A percentile compares a stretch with the other conserved stretches of the same genome.
These are phyloP conservation scores for Micoletzkya japonica DNA, from an alignment of 2,888 invertebrate genomes.

Conservation along the genomic window DNA sequence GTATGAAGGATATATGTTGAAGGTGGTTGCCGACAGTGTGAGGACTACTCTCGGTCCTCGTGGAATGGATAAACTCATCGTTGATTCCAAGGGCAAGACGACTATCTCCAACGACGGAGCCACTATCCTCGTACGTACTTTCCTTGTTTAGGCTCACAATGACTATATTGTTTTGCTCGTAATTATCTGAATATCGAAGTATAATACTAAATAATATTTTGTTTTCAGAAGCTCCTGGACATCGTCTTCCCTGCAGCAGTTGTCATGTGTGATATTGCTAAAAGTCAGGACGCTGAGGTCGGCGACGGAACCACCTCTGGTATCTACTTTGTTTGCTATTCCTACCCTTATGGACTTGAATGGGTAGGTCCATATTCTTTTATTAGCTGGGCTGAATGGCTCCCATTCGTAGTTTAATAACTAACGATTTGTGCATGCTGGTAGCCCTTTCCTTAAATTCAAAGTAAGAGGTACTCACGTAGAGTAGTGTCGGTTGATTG, in stretches of 20 bases:
- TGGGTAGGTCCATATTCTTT: too few relatives aligned
- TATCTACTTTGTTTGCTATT: constrained; percentile 16
- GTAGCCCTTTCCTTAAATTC: too few relatives aligned
- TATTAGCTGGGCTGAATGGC: too few relatives aligned
- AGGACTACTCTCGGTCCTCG: constrained; percentile 96
- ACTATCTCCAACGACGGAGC: constrained; percentile 99
- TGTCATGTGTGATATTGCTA: constrained; percentile 96
- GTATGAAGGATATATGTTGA: too few relatives aligned
- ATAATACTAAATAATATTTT: not conserved
- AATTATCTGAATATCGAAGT: not conserved
- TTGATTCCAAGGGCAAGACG: constrained; percentile 79
- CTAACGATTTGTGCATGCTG: too few relatives aligned
- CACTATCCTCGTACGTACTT: constrained; percentile 76
- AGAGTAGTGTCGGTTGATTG: constrained; percentile 65
- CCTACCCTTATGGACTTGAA: too few relatives aligned
- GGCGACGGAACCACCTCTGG: constrained; percentile 90
- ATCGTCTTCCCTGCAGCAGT: constrained; percentile 97
- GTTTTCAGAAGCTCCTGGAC: constrained; percentile 81
- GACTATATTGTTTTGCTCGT: not conserved
- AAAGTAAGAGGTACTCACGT: too few relatives aligned
- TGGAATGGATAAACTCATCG: constrained; percentile 98
- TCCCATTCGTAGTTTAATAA: too few relatives aligned
- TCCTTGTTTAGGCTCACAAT: not conserved
- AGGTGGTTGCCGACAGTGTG: constrained; percentile 85
- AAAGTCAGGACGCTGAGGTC: constrained; percentile 78